phyloP scores from a whole-genome alignment of 1,140 invertebrate species.

The Gyrodactylus salaris region DNA sequence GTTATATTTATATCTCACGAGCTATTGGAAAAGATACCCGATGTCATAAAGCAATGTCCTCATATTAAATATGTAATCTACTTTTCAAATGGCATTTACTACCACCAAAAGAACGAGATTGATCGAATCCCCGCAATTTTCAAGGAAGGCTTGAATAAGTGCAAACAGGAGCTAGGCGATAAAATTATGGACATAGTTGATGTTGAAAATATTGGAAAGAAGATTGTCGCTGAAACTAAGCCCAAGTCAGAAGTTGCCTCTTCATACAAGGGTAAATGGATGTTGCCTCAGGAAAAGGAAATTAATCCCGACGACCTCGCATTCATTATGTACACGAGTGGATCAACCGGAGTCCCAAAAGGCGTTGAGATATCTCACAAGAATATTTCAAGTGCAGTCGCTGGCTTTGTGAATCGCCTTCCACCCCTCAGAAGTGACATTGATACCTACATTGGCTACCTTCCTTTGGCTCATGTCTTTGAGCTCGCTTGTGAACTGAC shows the following conservation, averaged over 20 bases:
- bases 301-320: conserved; percentile 16
- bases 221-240: not conserved
- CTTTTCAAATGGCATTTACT: conserved; percentile 9
- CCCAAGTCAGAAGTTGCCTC: not conserved
- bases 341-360: conserved; percentile 20
- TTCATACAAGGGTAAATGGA: not conserved
- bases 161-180: not conserved
- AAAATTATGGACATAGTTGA: not conserved
- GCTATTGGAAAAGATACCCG: not conserved
- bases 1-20: not conserved
- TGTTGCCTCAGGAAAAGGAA: conserved; percentile 8
- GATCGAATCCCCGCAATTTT: not conserved
- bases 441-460: conserved; percentile 63
- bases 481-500: conserved; percentile 39
- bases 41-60: conserved; percentile 10
- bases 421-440: conserved; percentile 19
- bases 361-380: conserved; percentile 35
- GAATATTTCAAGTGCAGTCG: conserved; percentile 54
- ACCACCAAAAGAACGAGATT: not conserved
- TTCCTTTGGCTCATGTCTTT: conserved; percentile 82
- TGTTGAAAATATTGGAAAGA: not conserved
- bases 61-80: conserved; percentile 13
- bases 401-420: conserved; percentile 36
- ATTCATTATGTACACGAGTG: conserved; percentile 23
- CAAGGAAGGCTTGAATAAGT: not conserved